Conservation (phyloP, 2,113 vertebrate genomes). For the Plectropomus leopardus region DNA sequence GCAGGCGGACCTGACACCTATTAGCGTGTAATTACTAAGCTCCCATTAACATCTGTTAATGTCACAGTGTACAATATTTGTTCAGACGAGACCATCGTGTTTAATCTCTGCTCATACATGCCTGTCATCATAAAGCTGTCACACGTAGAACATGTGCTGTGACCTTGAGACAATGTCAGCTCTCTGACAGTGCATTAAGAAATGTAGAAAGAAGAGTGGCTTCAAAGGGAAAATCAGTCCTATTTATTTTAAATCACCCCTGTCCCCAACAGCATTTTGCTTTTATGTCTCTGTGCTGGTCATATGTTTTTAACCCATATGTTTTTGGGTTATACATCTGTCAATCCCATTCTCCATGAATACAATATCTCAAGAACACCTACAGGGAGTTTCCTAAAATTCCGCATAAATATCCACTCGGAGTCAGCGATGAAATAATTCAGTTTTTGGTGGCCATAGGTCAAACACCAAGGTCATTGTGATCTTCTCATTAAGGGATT, state of each 20-base stretch:
- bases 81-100: slow-evolving; percentile 1
- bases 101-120: slow-evolving; percentile 4
- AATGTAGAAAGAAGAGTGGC: neutral
- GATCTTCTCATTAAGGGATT: no score
- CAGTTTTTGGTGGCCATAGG: no score
- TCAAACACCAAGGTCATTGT: no score
- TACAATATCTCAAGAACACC: no score
- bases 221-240: neutral
- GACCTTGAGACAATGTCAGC: slow-evolving; percentile 33
- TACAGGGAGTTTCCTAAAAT: no score
- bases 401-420: no score
- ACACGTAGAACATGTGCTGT: neutral
- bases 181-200: neutral
- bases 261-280: neutral
- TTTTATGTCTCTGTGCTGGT: no score
- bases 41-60: slow-evolving; percentile 32
- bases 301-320: no score
- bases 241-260: neutral
- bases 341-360: no score
- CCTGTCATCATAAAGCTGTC: slow-evolving; percentile 4
- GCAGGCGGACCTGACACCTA: slow-evolving; percentile 26
- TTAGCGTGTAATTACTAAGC: slow-evolving; percentile 18
- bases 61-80: slow-evolving; percentile 24
- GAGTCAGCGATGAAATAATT: no score
- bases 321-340: no score